phyloP scores from a whole-genome alignment of 2,888 invertebrate genomes.

The Bibio marci region DNA sequence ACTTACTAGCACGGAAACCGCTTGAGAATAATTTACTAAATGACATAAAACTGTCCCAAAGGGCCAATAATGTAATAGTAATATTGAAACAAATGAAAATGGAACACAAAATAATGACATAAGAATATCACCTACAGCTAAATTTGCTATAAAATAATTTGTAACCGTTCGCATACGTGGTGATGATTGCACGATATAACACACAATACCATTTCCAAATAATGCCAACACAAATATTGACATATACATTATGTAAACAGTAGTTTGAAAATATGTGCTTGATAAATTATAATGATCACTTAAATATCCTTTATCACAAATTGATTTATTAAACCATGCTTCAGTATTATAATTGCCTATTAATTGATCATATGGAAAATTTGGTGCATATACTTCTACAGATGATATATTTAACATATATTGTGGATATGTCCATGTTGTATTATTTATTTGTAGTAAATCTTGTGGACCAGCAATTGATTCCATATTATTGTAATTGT shows the following conservation, averaged over 20 bases:
- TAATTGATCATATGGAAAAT: not conserved
- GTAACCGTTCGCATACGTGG: constrained; percentile 83
- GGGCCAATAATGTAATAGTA: constrained; percentile 74
- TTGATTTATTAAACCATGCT: constrained; percentile 2
- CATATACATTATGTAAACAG: constrained; percentile 53
- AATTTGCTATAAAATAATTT: constrained; percentile 78
- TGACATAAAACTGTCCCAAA: constrained; percentile 71
- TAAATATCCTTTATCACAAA: constrained; percentile 5
- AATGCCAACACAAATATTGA: constrained; percentile 53
- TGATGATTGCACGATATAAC: constrained; percentile 68
- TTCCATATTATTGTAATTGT: too few relatives aligned
- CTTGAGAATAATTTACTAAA: constrained; percentile 66
- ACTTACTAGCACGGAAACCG: constrained; percentile 64
- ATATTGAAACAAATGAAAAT: constrained; percentile 67
- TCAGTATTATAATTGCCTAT: not conserved
- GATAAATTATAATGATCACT: constrained; percentile 16
- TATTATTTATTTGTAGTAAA: too few relatives aligned
- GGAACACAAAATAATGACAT: constrained; percentile 86
- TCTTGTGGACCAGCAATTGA: too few relatives aligned
- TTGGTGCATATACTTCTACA: constrained; percentile 2
- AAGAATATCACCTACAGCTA: constrained; percentile 77
- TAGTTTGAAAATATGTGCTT: constrained; percentile 41
- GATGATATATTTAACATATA: too few relatives aligned
- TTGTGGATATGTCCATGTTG: too few relatives aligned
- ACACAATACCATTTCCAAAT: constrained; percentile 62